Evolutionary conservation across 2,113 vertebrate species (phyloP), one percentile per base, ranked within the genome.

Genomic region (Onychorhynchus coronatus): DNA sequence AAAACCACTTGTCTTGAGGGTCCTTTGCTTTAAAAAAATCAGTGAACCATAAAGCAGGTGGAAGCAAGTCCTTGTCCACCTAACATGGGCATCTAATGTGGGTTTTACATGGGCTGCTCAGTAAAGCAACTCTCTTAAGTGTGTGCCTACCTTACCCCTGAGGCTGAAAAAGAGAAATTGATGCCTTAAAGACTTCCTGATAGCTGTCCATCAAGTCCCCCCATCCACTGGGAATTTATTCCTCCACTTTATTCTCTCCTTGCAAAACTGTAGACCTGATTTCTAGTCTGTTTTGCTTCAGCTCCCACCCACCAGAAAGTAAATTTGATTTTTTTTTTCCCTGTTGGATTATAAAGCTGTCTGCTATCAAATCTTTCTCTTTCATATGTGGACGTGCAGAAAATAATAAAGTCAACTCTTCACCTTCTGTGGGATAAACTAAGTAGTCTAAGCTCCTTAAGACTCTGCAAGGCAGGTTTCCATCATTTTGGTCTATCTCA

Each of bases 391-490:
- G 46, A 92, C 35, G 68, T 92, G 61, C 28, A 84, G 79, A 84
- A 94, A 91, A 96, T 86, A 93, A 92, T 90, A 77, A 88, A 91
- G 44, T 71, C 85, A 94, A 56, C 82, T 96, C 61, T 96, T 93
- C 88, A 94, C 46, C 82, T 94, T 91, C 72, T 59, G 0, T 35
- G 53, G 68, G 65, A 92, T 91, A 92, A 94, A 86, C 61, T 75
- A 94, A 91, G 66, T 58, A 93, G 91, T 58, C 30, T 87, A 93
- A 96, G 92, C 91, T 89, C 30, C 77, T 96, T 93, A 93, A 95
- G 37, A 68, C 91, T 93, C 90, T 67, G 76, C 49, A 94, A 94
- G 85, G 83, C 80, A 96, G 24, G 84, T 85, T 97, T 94, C 94
- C 89, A 95, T 94, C 83, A 87, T 93, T 94, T 66, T 91, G 85